These are phyloP conservation scores for Aphelinus certus DNA, from an alignment of 1,140 invertebrate genomes.

Conservation along the genomic window DNA sequence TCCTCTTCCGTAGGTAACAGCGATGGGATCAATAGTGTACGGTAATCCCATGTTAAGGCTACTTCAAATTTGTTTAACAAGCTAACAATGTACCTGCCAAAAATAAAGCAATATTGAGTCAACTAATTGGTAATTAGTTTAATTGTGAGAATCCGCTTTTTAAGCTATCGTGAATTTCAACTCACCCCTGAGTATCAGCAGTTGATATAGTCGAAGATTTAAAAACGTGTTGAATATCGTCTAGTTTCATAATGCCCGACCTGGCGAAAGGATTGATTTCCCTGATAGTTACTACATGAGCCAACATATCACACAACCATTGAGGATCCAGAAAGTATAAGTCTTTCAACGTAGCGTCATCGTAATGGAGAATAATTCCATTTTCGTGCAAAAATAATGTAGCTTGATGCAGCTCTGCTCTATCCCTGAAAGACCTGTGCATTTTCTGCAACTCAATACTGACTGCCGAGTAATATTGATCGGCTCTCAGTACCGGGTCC, in stretches of 20 bases:
- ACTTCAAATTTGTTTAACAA: conserved; percentile 97
- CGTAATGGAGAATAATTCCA: conserved; percentile 96
- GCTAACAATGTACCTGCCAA: conserved; percentile 78
- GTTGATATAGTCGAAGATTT: conserved; percentile 73
- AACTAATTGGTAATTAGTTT: too few relatives aligned
- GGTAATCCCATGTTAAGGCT: conserved; percentile 94
- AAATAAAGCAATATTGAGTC: not conserved
- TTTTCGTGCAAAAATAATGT: conserved; percentile 98
- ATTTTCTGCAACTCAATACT: conserved; percentile 76
- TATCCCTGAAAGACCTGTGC: conserved; percentile 81
- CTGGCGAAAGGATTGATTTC: conserved; percentile 96
- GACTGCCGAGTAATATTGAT: conserved; percentile 82
- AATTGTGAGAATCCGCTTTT: too few relatives aligned
- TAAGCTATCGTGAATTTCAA: too few relatives aligned
- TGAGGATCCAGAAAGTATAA: conserved; percentile 96
- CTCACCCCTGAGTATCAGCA: conserved; percentile 70
- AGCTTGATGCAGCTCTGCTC: conserved; percentile 91
- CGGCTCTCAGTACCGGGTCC: conserved; percentile 90
- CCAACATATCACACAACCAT: conserved; percentile 98
- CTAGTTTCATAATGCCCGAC: conserved; percentile 92
- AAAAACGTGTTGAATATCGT: conserved; percentile 93
- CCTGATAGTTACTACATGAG: conserved; percentile 93
- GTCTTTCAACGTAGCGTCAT: conserved; percentile 95
- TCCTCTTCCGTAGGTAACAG: conserved; percentile 87
- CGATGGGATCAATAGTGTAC: conserved; percentile 91